Percentiles rank a stretch among this genome's conserved stretches.
phyloP scores from a whole-genome alignment of 2,113 vertebrate genomes.

The Ardeotis arabs region DNA sequence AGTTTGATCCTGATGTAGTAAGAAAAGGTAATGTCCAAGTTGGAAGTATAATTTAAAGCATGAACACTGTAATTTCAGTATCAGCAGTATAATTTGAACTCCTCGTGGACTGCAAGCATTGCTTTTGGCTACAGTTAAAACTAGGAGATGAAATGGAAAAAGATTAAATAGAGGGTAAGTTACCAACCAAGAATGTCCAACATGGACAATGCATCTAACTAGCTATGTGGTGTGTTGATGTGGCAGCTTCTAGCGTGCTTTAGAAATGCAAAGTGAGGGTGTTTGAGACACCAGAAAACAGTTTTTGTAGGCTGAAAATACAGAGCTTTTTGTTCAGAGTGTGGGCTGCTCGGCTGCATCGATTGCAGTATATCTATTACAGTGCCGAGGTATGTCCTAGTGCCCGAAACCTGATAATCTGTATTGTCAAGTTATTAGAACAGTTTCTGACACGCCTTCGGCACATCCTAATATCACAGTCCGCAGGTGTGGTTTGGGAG shows the following conservation, averaged over 20 bases:
- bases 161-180: background rate
- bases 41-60: constrained; percentile 3
- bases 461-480: background rate
- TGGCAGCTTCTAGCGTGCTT: background rate
- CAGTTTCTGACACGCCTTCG: background rate
- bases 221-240: background rate
- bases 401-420: background rate
- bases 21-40: background rate
- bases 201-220: background rate
- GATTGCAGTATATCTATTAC: background rate
- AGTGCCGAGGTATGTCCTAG: background rate
- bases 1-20: background rate
- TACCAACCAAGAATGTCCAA: background rate
- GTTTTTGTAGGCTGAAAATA: background rate
- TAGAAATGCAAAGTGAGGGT: background rate
- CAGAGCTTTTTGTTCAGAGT: background rate
- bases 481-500: background rate
- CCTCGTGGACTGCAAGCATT: background rate
- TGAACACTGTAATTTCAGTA: background rate
- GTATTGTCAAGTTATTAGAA: background rate
- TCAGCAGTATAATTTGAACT: constrained; percentile 14
- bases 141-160: background rate
- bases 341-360: background rate
- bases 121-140: background rate
- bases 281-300: background rate